phyloP scores from a whole-genome alignment of 2,888 invertebrate genomes.

The Alviniconcha strummeri region DNA sequence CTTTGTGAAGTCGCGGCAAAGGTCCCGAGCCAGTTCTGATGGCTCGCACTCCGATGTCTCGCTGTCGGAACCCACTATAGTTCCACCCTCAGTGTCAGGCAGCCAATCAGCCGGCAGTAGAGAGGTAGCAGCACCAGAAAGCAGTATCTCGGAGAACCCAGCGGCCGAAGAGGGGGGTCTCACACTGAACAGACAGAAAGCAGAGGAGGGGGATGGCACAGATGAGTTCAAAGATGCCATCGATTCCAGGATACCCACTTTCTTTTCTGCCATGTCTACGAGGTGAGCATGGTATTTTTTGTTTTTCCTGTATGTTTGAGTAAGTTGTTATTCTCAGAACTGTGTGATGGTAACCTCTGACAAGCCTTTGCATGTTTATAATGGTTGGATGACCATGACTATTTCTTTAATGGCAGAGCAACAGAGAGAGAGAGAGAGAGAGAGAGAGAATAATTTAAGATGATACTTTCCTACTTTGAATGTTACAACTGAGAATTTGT shows the following conservation, averaged over 20 bases:
- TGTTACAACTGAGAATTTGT: too few relatives aligned
- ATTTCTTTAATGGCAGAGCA: too few relatives aligned
- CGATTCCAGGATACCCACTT: conserved; percentile 58
- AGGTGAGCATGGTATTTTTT: conserved; percentile 43
- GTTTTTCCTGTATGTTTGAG: too few relatives aligned
- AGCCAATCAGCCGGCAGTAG: background rate
- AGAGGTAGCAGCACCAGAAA: background rate
- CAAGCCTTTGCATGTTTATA: too few relatives aligned
- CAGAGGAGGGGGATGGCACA: conserved; percentile 47
- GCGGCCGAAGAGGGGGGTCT: background rate
- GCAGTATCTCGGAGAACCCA: background rate
- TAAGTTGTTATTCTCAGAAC: too few relatives aligned
- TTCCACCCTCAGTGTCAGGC: too few relatives aligned
- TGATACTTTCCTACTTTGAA: too few relatives aligned
- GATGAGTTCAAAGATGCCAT: conserved; percentile 62
- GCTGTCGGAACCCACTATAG: conserved; percentile 36
- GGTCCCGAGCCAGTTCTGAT: conserved; percentile 44
- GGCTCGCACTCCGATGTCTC: conserved; percentile 44
- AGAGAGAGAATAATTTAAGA: too few relatives aligned
- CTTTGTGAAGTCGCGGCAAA: conserved; percentile 20
- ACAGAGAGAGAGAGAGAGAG: too few relatives aligned
- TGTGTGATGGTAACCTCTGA: too few relatives aligned
- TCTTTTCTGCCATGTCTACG: conserved; percentile 58
- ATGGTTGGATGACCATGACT: too few relatives aligned
- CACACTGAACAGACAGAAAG: background rate